Base-by-base conservation (phyloP, 1,140 invertebrate genomes). In the Psilanteris sp. region DNA sequence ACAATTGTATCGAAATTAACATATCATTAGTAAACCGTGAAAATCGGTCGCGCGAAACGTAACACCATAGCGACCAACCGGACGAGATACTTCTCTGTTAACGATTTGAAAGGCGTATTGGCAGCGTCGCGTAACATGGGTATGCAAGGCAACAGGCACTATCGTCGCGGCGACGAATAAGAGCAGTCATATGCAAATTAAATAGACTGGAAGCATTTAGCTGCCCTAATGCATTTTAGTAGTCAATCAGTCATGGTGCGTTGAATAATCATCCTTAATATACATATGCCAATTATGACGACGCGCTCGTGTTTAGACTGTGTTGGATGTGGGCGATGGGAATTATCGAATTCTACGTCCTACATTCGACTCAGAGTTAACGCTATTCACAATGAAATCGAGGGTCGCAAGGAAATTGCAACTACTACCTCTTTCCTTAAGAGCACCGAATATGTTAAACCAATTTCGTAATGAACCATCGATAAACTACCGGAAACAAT, bases 221-320 rank as follows among this genome's bases (percentile, higher is more conserved):
- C 14, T 48, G 43, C 39, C 41, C 55, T 75, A 79, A 81, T 75
- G 71, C 71, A 76, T 73, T 72, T 75, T 76, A 82, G 77, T 82
- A 50, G 43, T 39, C 80, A 81, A 82, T 81, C 72, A 79, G 46
- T 68, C 66, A 57, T 57, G 64, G 61, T 43, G 54, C 52, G 67
- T 71, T 34, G 52, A 72, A 77, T 77, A 67, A 77, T 64, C 41
- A 31, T 66, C 66, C 50, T 64, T 61, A 66, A 67, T 77, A 62
- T 48, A 66, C 57, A 61, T 59, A 48, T 41, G 74, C 29, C 68
- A 68, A 77, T 72, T 68, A 72, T 62, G 62, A 72, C 71, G 70
- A 71, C 62, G 67, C 64, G 44, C 59, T 52, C 52, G 52, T 39
- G 15, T 66, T 68, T 52, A 29, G 43, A 29, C 16, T 27, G 9